These are phyloP conservation scores for Lasioglossum vierecki DNA, from an alignment of 2,888 invertebrate genomes.

Conservation along the genomic window DNA sequence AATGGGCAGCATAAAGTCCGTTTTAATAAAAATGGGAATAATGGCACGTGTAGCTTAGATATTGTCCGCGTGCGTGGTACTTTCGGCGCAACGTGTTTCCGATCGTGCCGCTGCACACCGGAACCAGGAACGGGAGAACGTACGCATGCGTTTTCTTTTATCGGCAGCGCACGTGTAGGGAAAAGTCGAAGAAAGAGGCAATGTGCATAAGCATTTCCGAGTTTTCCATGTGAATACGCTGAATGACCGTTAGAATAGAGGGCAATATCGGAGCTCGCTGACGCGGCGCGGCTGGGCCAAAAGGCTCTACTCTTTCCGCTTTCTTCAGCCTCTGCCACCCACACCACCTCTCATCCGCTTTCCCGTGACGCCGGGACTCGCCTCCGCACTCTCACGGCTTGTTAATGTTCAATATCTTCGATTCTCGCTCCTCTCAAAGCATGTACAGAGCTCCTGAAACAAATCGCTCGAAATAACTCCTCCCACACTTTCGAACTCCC, in stretches of 20 bases:
- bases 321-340: slow-evolving; percentile 10
- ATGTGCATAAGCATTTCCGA: slow-evolving; percentile 56
- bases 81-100: slow-evolving; percentile 16
- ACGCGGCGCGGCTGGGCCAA: slow-evolving; percentile 53
- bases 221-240: slow-evolving; percentile 58
- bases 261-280: slow-evolving; percentile 68
- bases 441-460: slow-evolving; percentile 20
- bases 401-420: slow-evolving; percentile 62
- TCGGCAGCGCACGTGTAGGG: slow-evolving; percentile 47
- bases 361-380: slow-evolving; percentile 31
- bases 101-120: slow-evolving; percentile 1
- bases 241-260: slow-evolving; percentile 63
- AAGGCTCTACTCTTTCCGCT: slow-evolving; percentile 4
- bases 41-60: background rate
- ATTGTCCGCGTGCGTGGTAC: slow-evolving; percentile 15
- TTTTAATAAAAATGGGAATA: slow-evolving; percentile 14
- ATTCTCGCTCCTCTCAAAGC: slow-evolving; percentile 27
- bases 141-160: slow-evolving; percentile 50
- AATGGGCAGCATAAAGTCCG: background rate
- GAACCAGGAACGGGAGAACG: background rate
- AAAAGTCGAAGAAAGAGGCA: slow-evolving; percentile 33
- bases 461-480: background rate
- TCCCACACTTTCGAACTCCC: too few species aligned
- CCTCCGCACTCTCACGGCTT: slow-evolving; percentile 37
- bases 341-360: background rate